Evolutionary conservation across 2,113 vertebrate genomes (phyloP).

Genomic region (Xyrauchen texanus): DNA sequence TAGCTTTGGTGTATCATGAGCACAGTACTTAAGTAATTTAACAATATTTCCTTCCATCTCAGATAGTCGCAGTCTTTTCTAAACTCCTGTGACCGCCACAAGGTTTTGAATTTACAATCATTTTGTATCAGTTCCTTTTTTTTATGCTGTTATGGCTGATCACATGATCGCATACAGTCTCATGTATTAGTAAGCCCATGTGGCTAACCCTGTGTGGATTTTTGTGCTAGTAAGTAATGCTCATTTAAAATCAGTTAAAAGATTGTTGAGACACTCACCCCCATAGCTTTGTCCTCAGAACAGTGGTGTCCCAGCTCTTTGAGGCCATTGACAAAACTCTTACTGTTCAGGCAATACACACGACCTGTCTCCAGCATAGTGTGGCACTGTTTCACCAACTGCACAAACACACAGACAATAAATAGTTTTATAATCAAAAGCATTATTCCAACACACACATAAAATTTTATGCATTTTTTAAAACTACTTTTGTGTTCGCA

Average conservation of each 20-base stretch:
- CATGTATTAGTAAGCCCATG: background rate
- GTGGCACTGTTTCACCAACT: slow-evolving; percentile 87
- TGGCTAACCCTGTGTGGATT: slow-evolving; percentile 15
- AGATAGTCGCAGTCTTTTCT: too few relatives aligned
- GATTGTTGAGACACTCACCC: slow-evolving; percentile 65
- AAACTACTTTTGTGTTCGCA: too few relatives aligned
- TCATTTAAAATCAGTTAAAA: slow-evolving; percentile 4
- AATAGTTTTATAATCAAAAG: background rate
- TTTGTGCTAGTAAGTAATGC: background rate
- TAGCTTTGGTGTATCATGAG: too few relatives aligned
- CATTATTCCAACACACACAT: background rate
- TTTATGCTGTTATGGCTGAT: slow-evolving; percentile 2
- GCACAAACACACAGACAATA: slow-evolving; percentile 9
- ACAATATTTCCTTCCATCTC: too few relatives aligned
- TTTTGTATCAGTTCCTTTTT: slow-evolving; percentile 19
- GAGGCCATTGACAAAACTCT: slow-evolving; percentile 80
- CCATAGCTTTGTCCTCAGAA: slow-evolving; percentile 77
- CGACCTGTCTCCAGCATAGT: slow-evolving; percentile 82
- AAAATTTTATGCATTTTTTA: background rate
- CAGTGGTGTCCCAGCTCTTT: slow-evolving; percentile 79
- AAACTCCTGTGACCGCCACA: background rate
- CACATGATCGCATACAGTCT: background rate
- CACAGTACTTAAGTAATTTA: too few relatives aligned
- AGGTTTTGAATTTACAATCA: background rate
- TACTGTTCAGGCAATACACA: slow-evolving; percentile 79